These are phyloP conservation scores for Montipora capricornis DNA, from an alignment of 64 coral and sea anemone species.

Conservation along the genomic window DNA sequence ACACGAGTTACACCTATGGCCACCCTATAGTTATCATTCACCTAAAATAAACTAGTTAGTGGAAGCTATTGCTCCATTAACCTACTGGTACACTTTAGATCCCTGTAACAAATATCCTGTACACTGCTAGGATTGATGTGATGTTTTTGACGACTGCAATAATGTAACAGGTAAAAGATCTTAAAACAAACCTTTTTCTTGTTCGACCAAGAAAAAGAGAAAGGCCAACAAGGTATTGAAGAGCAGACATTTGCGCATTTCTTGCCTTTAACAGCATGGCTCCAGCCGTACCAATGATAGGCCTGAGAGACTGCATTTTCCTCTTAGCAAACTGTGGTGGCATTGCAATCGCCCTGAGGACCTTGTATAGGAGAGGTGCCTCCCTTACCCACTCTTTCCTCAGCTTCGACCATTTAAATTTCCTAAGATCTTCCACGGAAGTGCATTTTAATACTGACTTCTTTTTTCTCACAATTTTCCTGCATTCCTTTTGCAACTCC, in stretches of 20 bases:
- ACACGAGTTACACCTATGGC: neutral
- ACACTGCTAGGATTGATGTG: neutral
- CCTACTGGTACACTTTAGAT: neutral
- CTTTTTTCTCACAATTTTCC: constrained; percentile 2
- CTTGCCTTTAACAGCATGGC: constrained; percentile 12
- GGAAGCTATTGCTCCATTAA: neutral
- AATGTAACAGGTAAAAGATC: constrained; percentile 6
- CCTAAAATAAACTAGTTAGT: neutral
- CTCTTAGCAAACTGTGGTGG: constrained; percentile 3
- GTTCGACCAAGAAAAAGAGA: constrained; percentile 25
- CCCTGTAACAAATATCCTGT: neutral
- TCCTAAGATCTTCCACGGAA: neutral
- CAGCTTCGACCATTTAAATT: constrained; percentile 11
- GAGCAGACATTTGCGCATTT: constrained; percentile 7
- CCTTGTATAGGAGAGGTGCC: constrained; percentile 12
- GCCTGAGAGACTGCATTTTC: constrained; percentile 2
- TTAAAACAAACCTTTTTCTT: constrained; percentile 16
- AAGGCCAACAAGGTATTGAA: constrained; percentile 19
- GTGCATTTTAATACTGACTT: neutral
- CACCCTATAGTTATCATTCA: neutral
- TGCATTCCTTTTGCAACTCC: constrained; percentile 5
- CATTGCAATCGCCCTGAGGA: constrained; percentile 1
- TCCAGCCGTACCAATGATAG: neutral
- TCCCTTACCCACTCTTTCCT: neutral
- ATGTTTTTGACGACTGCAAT: constrained; percentile 4